Conservation (phyloP, 2,888 invertebrate species). For the Mesochorus sp. region DNA sequence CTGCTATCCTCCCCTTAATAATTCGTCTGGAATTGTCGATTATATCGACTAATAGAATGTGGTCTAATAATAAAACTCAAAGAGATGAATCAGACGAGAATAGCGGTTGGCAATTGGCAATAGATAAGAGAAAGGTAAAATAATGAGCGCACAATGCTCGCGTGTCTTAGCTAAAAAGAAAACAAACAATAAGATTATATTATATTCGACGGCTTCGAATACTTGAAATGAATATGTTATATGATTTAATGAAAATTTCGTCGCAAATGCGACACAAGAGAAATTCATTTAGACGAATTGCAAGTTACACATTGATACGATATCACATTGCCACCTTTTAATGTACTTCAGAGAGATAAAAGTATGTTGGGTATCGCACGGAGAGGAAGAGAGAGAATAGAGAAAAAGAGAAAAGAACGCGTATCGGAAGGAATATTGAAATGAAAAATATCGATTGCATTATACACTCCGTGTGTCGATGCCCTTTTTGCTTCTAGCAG, state of each 20-base stretch:
- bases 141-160: constrained; percentile 32
- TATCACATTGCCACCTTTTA: constrained; percentile 59
- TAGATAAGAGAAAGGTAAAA: constrained; percentile 27
- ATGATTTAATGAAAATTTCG: constrained; percentile 15
- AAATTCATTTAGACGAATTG: constrained; percentile 19
- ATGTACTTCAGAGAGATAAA: constrained; percentile 60
- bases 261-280: constrained; percentile 5
- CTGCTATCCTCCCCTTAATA: neutral
- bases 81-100: constrained; percentile 1
- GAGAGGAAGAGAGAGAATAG: neutral
- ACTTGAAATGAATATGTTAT: constrained; percentile 10
- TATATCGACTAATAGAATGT: neutral
- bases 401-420: constrained; percentile 35
- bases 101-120: constrained; percentile 17
- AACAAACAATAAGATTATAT: no score
- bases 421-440: neutral
- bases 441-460: constrained; percentile 9
- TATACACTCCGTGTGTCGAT: constrained; percentile 62
- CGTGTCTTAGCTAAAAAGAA: constrained; percentile 24
- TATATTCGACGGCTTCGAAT: neutral
- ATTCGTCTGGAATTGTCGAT: constrained; percentile 5
- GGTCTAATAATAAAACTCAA: neutral
- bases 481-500: constrained; percentile 62
- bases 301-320: constrained; percentile 4
- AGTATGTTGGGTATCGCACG: constrained; percentile 20